Evolutionary conservation across 2,797 vertebrate genomes (phyloP), one percentile per base, ranked within the genome.

Genomic region (Glossophaga mutica): DNA sequence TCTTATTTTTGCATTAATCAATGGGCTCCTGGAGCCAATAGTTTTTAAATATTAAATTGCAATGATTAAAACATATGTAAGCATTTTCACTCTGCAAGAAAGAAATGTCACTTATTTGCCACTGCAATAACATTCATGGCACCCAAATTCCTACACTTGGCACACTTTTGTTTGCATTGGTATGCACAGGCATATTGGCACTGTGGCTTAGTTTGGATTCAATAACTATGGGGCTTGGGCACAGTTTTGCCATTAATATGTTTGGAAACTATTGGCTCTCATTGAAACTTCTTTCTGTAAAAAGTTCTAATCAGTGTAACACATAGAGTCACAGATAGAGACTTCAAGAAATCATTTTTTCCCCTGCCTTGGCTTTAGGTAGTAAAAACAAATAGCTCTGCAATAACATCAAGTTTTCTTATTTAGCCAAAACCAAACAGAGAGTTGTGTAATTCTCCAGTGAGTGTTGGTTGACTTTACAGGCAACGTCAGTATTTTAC

Each of bases 1-100:
- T 95, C 18, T 3, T 78, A 55, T 68, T 89, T 90, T 94, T 68
- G 29, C 44, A 11, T 42, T 57, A 77, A 65, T 34, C 32, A 90
- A 44, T 87, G 34, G 26, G 65, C 96, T 57, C 1, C 6, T 87
- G 16, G 74, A 68, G 50, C 68, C 37, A 76, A 87, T 34, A 32
- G 22, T 74, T 93, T 92, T 85, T 91, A 91, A 90, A 95, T 59
- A 78, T 91, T 93, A 37, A 87, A 87, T 79, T 94, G 62, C 59
- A 82, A 67, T 44, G 77, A 81, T 55, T 26, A 15, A n/a, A 37
- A 50, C 5, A 59, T 86, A 5, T 88, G 78, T 76, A 91, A 96
- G 48, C 26, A 34, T 85, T 87, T 67, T 44, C 90, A 2, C 84
- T 91, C 10, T 78, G 78, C 46, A 77, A 74, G 79, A 90, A 10